Conservation (phyloP, 2,797 vertebrate species). For the Hoplostethus mediterraneus region DNA sequence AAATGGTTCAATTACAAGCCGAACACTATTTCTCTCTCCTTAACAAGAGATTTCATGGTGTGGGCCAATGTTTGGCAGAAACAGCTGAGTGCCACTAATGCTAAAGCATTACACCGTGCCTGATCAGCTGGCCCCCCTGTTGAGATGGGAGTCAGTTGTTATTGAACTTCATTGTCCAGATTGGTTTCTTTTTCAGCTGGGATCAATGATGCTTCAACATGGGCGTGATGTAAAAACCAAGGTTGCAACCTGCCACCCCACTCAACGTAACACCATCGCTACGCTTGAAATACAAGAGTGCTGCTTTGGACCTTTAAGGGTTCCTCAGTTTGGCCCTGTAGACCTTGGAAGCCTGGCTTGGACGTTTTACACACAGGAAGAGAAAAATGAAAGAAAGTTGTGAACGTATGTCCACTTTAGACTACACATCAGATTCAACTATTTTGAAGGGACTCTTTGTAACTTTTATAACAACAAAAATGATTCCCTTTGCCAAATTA, state of each 20-base stretch:
- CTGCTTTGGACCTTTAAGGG: slow-evolving; percentile 16
- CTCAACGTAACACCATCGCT: slow-evolving; percentile 37
- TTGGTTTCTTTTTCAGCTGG: slow-evolving; percentile 95
- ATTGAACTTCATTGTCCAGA: slow-evolving; percentile 99
- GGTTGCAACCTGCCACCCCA: slow-evolving; percentile 89
- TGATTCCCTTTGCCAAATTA: too few relatives aligned
- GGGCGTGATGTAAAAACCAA: slow-evolving; percentile 91
- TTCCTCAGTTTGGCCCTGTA: background rate
- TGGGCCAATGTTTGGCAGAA: slow-evolving; percentile 93
- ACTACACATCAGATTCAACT: background rate
- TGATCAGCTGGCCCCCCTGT: slow-evolving; percentile 88
- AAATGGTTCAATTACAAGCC: slow-evolving; percentile 99
- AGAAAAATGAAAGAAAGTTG: background rate
- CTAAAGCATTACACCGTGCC: slow-evolving; percentile 91
- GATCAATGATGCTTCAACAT: slow-evolving; percentile 97
- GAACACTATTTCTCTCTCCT: slow-evolving; percentile 99
- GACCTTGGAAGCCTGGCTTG: background rate
- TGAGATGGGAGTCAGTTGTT: slow-evolving; percentile 93
- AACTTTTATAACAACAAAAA: too few relatives aligned
- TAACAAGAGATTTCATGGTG: slow-evolving; percentile 99
- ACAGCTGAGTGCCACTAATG: slow-evolving; percentile 99
- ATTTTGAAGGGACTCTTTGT: background rate
- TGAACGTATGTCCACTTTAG: background rate
- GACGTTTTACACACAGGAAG: background rate
- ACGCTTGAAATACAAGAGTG: slow-evolving; percentile 24